Base-by-base conservation (phyloP, 2,113 vertebrate species). In the Caretta caretta region DNA sequence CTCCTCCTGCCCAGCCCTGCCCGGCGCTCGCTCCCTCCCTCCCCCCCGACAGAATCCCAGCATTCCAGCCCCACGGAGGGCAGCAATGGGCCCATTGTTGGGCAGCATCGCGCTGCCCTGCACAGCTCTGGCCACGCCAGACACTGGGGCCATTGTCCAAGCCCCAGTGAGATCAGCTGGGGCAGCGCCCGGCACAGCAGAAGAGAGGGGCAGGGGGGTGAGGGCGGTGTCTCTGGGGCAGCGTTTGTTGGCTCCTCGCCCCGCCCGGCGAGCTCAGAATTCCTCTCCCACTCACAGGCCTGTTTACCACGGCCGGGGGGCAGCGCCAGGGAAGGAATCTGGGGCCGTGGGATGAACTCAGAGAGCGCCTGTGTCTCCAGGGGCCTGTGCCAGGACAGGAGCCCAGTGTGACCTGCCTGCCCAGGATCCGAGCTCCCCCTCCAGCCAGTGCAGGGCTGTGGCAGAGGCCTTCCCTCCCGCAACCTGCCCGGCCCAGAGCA, bases 11-110 rank as follows among this genome's bases (percentile, higher is more conserved):
- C 91, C 51, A 0, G 14, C 87, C 83, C 20, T n/a, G 78, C 29
- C 76, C 46, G 3, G 11, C 14, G 16, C 76, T 19, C 81, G 86
- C 80, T 62, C 81, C 46, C 87, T 19, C 81, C 89, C 80, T 56
- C 79, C 46, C 87, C 75, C 93, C 93, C 46, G 95, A 90, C 7
- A 97, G 92, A 96, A 69, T 96, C 81, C 98, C 98, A 87, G 98
- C 98, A 98, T 98, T 98, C 98, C 95, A 78, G 96, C 96, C 95
- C 95, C 57, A 92, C 87, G 95, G 84, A 24, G 8, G 83, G 95
- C 88, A 97, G 99, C 99, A 99, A 99, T 97, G 93, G 91, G 78
- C 4, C 97, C 97, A 99, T 99, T 99, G 99, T 99, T 97, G 95
- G 90, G 69, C 90, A 56, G 96, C 29, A 85, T 95, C 92, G 97